Conservation (phyloP, 2,888 invertebrate genomes). For the Thera britannica region DNA sequence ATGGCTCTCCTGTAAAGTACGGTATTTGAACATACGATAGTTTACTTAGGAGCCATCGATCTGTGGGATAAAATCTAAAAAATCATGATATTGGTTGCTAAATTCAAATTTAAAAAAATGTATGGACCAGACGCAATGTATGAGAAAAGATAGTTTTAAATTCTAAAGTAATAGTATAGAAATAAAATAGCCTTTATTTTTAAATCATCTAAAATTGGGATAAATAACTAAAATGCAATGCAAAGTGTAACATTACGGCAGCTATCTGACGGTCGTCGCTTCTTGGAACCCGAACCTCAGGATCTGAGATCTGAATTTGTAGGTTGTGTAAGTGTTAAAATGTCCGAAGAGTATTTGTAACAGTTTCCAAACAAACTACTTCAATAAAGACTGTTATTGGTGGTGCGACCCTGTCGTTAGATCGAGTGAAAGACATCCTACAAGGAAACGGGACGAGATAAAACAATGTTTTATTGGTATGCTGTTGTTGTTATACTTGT, state of each 20-base stretch:
- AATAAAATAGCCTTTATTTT: no score
- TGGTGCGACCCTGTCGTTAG: constrained; percentile 32
- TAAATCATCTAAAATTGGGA: no score
- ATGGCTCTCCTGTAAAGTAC: no score
- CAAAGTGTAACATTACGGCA: background rate
- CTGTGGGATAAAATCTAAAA: no score
- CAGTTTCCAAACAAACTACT: constrained; percentile 12
- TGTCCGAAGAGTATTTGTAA: constrained; percentile 9
- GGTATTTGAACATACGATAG: no score
- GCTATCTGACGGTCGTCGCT: background rate
- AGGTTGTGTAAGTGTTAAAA: background rate
- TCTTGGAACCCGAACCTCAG: background rate
- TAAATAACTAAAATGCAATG: no score
- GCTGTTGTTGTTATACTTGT: constrained; percentile 7
- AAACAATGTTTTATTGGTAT: constrained; percentile 32
- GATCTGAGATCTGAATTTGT: background rate
- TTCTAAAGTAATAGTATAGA: no score
- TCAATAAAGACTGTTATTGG: constrained; percentile 35
- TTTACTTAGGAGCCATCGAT: no score
- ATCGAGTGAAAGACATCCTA: constrained; percentile 31
- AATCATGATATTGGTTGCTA: no score
- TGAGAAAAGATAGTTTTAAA: no score
- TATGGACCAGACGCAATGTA: no score
- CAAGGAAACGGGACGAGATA: constrained; percentile 25
- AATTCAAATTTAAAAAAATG: no score